Evolutionary conservation across 2,888 invertebrate species (phyloP).

Genomic region (Platerodrilus igneus): DNA sequence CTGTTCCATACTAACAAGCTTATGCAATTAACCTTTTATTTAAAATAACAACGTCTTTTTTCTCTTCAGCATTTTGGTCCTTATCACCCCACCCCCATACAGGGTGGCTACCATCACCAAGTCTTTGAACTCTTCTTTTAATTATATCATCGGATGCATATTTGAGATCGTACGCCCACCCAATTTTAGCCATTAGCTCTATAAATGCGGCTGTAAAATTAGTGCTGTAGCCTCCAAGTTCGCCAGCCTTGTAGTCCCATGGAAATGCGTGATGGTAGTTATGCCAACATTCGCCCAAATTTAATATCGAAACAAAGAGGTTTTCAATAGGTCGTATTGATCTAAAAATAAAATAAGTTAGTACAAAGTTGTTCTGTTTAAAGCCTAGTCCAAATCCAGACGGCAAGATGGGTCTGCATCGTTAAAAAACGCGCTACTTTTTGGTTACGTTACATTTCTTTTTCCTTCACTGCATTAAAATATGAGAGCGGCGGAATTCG

Average conservation of each 20-base stretch:
- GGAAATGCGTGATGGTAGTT: constrained; percentile 85
- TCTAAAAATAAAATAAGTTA: constrained; percentile 46
- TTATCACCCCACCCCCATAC: constrained; percentile 72
- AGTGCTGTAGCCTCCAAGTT: constrained; percentile 65
- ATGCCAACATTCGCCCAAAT: constrained; percentile 78
- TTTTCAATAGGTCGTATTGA: constrained; percentile 71
- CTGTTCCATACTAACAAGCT: no score
- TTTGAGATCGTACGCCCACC: constrained; percentile 85
- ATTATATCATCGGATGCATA: constrained; percentile 69
- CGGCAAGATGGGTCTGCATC: no score
- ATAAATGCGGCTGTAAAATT: constrained; percentile 75
- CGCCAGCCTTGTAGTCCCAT: constrained; percentile 80
- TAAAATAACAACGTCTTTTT: constrained; percentile 6
- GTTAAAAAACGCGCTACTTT: no score
- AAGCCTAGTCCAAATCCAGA: no score
- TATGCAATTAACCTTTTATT: no score
- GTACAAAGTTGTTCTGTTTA: no score
- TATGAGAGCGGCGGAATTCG: no score
- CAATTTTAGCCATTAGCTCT: constrained; percentile 75
- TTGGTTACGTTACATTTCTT: no score
- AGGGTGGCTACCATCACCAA: constrained; percentile 69
- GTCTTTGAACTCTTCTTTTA: constrained; percentile 63
- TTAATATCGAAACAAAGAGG: constrained; percentile 60
- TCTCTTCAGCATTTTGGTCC: constrained; percentile 47
- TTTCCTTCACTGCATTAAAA: no score